Evolutionary conservation across 2,113 vertebrate species (phyloP), one percentile per base, ranked within the genome.

Genomic region (Etheostoma spectabile): DNA sequence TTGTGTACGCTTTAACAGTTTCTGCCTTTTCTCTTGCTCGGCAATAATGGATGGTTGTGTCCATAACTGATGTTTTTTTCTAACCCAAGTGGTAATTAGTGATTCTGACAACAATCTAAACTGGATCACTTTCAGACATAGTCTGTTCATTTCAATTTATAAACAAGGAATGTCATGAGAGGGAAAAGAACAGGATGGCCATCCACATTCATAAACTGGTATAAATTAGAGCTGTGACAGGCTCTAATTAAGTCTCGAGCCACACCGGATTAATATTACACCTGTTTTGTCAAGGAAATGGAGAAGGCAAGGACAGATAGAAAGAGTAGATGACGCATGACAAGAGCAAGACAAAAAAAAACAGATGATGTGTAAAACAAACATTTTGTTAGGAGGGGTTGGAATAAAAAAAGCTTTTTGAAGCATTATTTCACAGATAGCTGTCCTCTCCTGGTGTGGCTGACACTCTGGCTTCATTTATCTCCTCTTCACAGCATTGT

Each of bases 371-470:
- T 72, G 74, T 57, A 21, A 62, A 65, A 52, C 57, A 38, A 85
- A 90, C 69, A 27, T 27, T 27, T 89, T 84, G 35, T 33, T 60
- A 12, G 78, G 78, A 74, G 27, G 71, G 74, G 21, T 66, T 70
- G 56, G 82, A 72, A 87, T 81, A 75, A 88, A 86, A 88, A 80
- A 49, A 86, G 80, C 61, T 82, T 71, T 83, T 55, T 89, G 27
- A 52, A 73, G 86, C 49, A 35, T 24, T 67, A 53, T 79, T 70
- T 79, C 65, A 7, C 89, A 91, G 92, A 92, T 89, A 85, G 86
- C 59, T 11, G 51, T 79, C 66, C 48, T 62, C 72, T 91, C 77
- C 76, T 55, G 16, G 33, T 38, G 77, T 65, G 62, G 69, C 76
- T 80, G 77, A 63, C 27, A 15, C 84, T 85, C 52, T 27, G 38